Base-by-base conservation (phyloP, 2,113 vertebrate species). In the Platysternon megacephalum region DNA sequence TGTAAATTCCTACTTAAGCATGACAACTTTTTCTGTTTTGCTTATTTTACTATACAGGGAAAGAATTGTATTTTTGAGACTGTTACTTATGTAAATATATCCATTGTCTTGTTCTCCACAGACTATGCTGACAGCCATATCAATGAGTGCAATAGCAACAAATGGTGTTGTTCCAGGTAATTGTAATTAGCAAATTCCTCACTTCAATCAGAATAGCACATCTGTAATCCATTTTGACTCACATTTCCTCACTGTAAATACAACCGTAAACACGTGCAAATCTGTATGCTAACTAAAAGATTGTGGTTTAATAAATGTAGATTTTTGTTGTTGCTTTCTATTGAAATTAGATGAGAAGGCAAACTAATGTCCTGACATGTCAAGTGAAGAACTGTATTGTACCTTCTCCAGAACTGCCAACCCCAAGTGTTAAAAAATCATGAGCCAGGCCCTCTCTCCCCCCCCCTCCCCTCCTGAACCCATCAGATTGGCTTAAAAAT, bases 111-210 rank as follows among this genome's bases (percentile, higher is more conserved):
- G 32, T 90, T 95, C 87, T 90, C 91, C 89, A 11, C 97, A 99
- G 99, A 99, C 99, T 8, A 98, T 99, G 98, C 98, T 99, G 95
- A 99, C 99, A 29, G 99, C 99, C 97, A 99, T 99, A 98, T 99
- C 99, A 82, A 99, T 99, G 99, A 99, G 99, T 76, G 99, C 99
- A 90, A 99, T 99, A 56, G 99, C 99, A 79, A 99, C 99, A 44
- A 99, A 99, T 12, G 99, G 99, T 26, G 99, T 99, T 78, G 99
- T 99, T 96, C 99, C 99, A 98, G 99, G 99, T 99, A 98, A 96
- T 65, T 11, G 35, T 11, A 21, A 26, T 61, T 44, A 44, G 24
- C 5, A 87, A 82, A 79, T 22, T 49, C 81, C 42, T 93, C 5
- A 8, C 17, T 52, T 88, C 6, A 26, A 5, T 24, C 42, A 29